phyloP scores from a whole-genome alignment of 1,140 invertebrate genomes.

The Ruditapes philippinarum region DNA sequence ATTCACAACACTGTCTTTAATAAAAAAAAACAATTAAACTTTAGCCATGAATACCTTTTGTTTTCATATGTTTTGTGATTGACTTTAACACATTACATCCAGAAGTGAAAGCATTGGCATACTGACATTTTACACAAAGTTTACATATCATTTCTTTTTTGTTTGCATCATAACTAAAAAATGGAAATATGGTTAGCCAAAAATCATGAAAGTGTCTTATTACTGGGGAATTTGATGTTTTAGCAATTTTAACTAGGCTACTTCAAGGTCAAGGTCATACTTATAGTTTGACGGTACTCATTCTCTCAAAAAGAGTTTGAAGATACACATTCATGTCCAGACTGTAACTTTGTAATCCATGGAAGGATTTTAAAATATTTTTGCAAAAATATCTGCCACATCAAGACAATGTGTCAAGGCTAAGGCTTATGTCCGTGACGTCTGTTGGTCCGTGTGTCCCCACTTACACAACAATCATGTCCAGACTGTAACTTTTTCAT shows the following conservation, averaged over 20 bases:
- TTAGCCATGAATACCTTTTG: background rate
- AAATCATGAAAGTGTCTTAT: conserved; percentile 22
- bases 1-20: background rate
- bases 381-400: no score
- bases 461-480: no score
- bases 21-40: background rate
- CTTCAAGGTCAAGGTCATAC: no score
- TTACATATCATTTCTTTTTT: conserved; percentile 16
- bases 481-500: no score
- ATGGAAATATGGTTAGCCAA: conserved; percentile 15
- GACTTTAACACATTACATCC: conserved; percentile 15
- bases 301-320: no score
- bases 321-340: no score
- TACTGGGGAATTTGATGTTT: conserved; percentile 25
- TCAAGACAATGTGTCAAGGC: no score
- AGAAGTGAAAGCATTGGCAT: conserved; percentile 2
- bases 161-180: conserved; percentile 26
- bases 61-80: conserved; percentile 18
- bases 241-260: conserved; percentile 30
- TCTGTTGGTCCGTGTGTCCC: no score
- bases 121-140: background rate
- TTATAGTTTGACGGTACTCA: no score
- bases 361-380: no score
- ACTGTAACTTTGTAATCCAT: no score
- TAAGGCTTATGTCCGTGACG: no score